Evolutionary conservation across 2,797 vertebrate species (phyloP).

Genomic region (Malurus splendens): DNA sequence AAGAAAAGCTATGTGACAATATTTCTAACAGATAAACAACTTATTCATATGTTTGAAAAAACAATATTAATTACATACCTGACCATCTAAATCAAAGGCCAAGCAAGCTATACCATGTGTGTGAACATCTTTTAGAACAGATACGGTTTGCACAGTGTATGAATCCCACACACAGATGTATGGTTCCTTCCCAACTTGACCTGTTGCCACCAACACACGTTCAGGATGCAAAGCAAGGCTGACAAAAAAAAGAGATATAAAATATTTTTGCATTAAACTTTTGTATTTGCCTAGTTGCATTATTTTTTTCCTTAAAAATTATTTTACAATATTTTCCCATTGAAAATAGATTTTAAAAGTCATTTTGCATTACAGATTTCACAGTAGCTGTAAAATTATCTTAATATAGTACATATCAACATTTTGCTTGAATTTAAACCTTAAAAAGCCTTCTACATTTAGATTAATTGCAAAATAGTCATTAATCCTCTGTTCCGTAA

Average conservation of each 20-base stretch:
- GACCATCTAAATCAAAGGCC: constrained; percentile 95
- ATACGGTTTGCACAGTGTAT: constrained; percentile 93
- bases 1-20: neutral
- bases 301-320: neutral
- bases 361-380: neutral
- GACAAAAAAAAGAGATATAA: constrained; percentile 52
- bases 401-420: neutral
- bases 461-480: neutral
- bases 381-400: neutral
- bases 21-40: neutral
- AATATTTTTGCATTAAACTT: neutral
- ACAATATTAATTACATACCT: constrained; percentile 76
- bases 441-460: neutral
- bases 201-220: constrained; percentile 93
- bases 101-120: constrained; percentile 95
- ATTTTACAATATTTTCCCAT: neutral
- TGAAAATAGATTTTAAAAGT: neutral
- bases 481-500: neutral
- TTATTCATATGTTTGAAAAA: neutral
- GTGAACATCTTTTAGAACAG: constrained; percentile 93
- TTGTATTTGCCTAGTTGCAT: neutral
- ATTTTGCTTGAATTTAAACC: neutral
- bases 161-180: constrained; percentile 98
- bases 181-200: constrained; percentile 97
- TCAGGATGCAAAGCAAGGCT: constrained; percentile 97